Base-by-base conservation (phyloP, 2,888 invertebrate genomes). In the Congeria kusceri region DNA sequence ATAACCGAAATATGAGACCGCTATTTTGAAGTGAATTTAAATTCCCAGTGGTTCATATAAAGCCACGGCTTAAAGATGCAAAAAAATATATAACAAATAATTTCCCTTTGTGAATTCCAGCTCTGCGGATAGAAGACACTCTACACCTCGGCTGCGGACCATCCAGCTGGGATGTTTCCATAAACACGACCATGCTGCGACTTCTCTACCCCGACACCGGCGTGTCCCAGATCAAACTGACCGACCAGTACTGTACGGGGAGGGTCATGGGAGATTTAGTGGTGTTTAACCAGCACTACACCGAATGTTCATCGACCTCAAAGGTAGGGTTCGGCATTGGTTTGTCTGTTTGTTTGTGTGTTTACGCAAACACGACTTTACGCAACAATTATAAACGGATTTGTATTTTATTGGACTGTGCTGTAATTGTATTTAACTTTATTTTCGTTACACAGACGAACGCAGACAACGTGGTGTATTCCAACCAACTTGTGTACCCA, bases 201-300 rank as follows among this genome's bases (percentile, higher is more conserved):
- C 63, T 78, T 3, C 25, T 85, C 20, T 83, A 76, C 63, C 76
- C 81, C n/a, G 83, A 86, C 63, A 73, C 80, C 0, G 80, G 73
- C n/a, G 83, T 81, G 1, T 83, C 84, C 18, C 82, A 84, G 28
- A 80, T 86, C 27, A 83, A 83, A 28, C 63, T 86, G 11, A 53
- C 80, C 2, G 74, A 83, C 18, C 81, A 78, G 32, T 58, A 63
- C 3, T 86, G 86, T 79, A 71, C 64, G 1, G 86, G 86, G 11
- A 56, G 23, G 1, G 75, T 83, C 23, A 9, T 76, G 11, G 86
- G 83, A 0, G 86, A 86, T 32, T 53, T 80, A 3, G 58, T 86
- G 0, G 58, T 81, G 7, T 86, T 86, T 59, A 49, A 64, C 18
- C 81, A 86, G 58, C 72, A 77, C 13, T 86, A 85, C 62, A 68